Evolutionary conservation across 2,888 invertebrate genomes (phyloP), one percentile per base, ranked within the genome.

Genomic region (Clusia tigrina): DNA sequence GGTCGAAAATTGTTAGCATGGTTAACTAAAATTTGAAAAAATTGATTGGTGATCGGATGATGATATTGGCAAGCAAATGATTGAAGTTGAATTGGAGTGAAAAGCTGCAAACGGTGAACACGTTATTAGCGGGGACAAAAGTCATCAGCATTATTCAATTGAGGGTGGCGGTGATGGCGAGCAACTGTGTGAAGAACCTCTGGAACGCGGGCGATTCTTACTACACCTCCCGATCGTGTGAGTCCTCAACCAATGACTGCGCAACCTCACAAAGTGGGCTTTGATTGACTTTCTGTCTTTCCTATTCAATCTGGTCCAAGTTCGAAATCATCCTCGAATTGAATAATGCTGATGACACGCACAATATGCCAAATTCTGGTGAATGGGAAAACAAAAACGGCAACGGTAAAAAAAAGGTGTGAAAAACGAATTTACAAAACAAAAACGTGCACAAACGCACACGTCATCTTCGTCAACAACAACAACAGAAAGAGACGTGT

Each of bases 381-480:
- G 6, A 32, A 32, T 32, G 6, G 12, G 12, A 32, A 32, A 32
- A 9, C 5, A 32, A 12, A 32, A 32, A 12, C 12, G 12, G 32
- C 32, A 32, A 32, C 5, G 12, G 32, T 32, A 32, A 32, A 32
- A 32, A 9, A 42, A n/a, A n/a, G n/a, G n/a, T n/a, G n/a, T n/a
- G n/a, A n/a, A n/a, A 22, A 48, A 22, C 48, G 54, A 58, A 26
- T 67, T 68, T 68, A 69, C 63, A 70, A 69, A 70, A 70, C 68
- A 67, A 64, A 55, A 71, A 72, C 70, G 70, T 69, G 68, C 68
- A 70, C 67, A 68, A 67, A 65, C 55, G 54, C 67, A 42, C 62
- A 62, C 67, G 65, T 22, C 48, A 2, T 48, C 48, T 22, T 48
- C 18, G 15, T 20, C 48, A 48, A 48, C 48, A 48, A 48, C 48